Evolutionary conservation across 2,888 invertebrate genomes (phyloP), one percentile per base, ranked within the genome.

Genomic region (Anodontia alba): DNA sequence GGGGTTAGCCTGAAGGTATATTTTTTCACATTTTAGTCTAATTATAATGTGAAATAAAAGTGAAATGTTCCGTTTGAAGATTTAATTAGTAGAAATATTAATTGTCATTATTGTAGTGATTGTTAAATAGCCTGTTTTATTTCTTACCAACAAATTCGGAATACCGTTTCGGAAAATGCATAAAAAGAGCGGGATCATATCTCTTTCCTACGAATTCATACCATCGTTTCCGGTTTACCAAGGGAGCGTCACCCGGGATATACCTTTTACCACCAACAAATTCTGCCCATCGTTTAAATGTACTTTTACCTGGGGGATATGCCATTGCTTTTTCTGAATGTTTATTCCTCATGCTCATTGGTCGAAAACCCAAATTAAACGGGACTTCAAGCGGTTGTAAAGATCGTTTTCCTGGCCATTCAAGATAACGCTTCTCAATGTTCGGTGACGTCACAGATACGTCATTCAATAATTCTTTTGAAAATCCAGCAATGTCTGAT

Each of bases 231-330:
- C 62, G 26, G 33, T 62, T 23, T 8, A 33, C 33, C 29, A 57
- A 26, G 7, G 57, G 57, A 17, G 15, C 20, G 23, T 42, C 36
- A 26, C 42, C 12, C 10, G 3, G 7, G 1, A 77, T 29, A 54
- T 29, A 33, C 36, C 83, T 73, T 68, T 83, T 83, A n/a, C 83
- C 83, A n/a, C 83, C 83, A n/a, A 80, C 68, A 67, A 83, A 83
- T 57, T 80, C 83, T 12, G 62, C 33, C 57, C 73, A 83, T 15
- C 71, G 67, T 66, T 83, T 83, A 2, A 62, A 10, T 20, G 31
- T 17, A 17, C 33, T 29, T 17, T 33, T 31, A 3, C 5, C 26
- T 20, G 33, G 17, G 1, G 17, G 33, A 62, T 17, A 20, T 1
- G 10, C 33, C 5, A 33, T 62, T 33, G 31, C 7, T 33, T 33